Evolutionary conservation across 2,113 vertebrate species (phyloP).

Genomic region (Oenanthe melanoleuca): DNA sequence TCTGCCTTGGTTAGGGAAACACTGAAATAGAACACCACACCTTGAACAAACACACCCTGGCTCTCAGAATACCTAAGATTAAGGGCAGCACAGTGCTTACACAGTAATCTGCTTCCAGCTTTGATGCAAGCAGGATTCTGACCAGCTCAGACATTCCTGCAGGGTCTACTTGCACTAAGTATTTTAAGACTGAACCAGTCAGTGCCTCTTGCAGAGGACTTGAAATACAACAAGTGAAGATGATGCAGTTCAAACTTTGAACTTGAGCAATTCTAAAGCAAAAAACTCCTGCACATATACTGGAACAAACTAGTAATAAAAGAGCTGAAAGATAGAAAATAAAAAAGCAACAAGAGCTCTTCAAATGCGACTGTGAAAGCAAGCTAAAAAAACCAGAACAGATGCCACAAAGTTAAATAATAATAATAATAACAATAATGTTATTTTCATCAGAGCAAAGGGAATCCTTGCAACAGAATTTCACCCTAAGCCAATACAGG

Average conservation of each 20-base stretch:
- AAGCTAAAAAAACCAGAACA: not conserved
- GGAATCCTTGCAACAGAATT: not conserved
- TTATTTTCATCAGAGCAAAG: not conserved
- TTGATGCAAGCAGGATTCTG: not conserved
- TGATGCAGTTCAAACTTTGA: not conserved
- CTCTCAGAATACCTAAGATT: not conserved
- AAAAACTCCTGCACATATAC: fast-evolving
- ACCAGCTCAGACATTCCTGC: not conserved
- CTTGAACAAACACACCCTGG: not conserved
- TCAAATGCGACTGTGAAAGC: not conserved
- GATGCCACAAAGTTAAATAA: fast-evolving
- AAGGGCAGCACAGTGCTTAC: not conserved
- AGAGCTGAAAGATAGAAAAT: not conserved
- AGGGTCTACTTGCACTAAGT: not conserved
- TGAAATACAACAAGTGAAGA: not conserved
- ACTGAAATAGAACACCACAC: not conserved
- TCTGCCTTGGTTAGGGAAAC: not conserved
- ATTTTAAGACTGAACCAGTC: not conserved
- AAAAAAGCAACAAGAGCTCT: fast-evolving
- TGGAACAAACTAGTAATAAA: fast-evolving
- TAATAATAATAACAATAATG: fast-evolving
- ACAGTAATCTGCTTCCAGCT: not conserved
- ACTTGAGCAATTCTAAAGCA: not conserved
- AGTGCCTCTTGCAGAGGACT: not conserved
- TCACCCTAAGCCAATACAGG: fast-evolving